Percentiles rank a stretch among this genome's conserved stretches.
phyloP scores from a whole-genome alignment of 2,113 vertebrate species.

The Grallaria varia region DNA sequence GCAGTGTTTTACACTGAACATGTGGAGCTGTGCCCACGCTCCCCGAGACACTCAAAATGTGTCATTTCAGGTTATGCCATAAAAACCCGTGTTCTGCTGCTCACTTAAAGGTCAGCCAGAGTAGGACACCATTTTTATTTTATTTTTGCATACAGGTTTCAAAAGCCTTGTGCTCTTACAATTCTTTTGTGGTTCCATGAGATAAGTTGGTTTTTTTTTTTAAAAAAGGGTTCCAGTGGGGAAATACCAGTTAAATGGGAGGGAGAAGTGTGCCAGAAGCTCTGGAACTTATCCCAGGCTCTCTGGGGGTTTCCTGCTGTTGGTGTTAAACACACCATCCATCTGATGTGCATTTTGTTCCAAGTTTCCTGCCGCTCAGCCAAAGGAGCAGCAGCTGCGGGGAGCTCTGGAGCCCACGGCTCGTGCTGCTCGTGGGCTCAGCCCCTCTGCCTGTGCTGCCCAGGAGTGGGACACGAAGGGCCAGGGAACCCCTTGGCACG shows the following conservation, averaged over 20 bases:
- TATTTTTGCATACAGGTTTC: not conserved
- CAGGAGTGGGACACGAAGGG: not conserved
- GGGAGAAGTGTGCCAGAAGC: not conserved
- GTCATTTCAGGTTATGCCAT: not conserved
- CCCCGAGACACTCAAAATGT: not conserved
- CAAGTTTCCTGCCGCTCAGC: not conserved
- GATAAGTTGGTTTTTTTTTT: not conserved
- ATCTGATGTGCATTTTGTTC: not conserved
- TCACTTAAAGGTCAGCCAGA: conserved; percentile 42
- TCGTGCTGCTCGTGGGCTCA: not conserved
- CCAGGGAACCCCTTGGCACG: not conserved
- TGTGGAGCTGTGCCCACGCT: not conserved
- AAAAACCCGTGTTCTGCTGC: not conserved
- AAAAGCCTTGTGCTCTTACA: not conserved
- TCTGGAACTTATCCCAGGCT: conserved; percentile 46
- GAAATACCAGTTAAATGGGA: conserved; percentile 28
- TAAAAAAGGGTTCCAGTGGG: not conserved
- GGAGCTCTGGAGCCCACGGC: not conserved
- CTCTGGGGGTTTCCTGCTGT: conserved; percentile 20
- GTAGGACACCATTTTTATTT: not conserved
- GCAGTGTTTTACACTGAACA: not conserved
- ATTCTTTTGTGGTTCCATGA: not conserved
- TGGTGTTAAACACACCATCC: conserved; percentile 2
- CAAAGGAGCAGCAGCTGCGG: not conserved
- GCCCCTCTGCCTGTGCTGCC: not conserved